These are phyloP conservation scores for Callaeas wilsoni DNA, from an alignment of 2,113 vertebrate genomes.

Conservation along the genomic window DNA sequence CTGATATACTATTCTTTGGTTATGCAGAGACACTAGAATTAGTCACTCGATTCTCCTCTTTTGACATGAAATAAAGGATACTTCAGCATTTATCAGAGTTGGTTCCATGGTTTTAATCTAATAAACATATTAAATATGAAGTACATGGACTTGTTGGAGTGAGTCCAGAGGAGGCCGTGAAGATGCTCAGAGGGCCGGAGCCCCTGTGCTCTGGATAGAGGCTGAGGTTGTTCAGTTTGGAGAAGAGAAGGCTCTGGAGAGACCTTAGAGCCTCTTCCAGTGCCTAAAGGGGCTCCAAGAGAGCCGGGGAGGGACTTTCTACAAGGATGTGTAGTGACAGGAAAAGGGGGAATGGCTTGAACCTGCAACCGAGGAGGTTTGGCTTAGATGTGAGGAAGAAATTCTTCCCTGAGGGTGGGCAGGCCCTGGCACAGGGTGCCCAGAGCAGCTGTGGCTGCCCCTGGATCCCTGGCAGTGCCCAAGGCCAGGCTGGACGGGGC, in stretches of 20 bases:
- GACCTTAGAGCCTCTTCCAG: neutral
- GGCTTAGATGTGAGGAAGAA: neutral
- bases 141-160: neutral
- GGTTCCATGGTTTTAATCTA: neutral
- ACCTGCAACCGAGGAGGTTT: neutral
- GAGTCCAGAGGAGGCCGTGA: neutral
- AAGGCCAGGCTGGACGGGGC: rapidly evolving
- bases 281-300: too few species aligned
- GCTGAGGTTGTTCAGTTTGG: neutral
- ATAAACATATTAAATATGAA: neutral
- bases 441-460: neutral
- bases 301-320: neutral
- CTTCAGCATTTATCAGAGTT: neutral
- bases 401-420: rapidly evolving
- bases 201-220: neutral
- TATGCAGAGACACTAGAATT: neutral
- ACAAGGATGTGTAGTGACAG: neutral
- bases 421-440: neutral
- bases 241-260: neutral
- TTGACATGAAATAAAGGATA: neutral
- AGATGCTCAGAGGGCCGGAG: neutral
- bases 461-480: neutral
- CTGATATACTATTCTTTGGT: neutral
- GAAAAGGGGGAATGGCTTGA: neutral
- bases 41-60: neutral